Evolutionary conservation across 2,888 invertebrate species (phyloP).

Genomic region (Campoletis raptor): DNA sequence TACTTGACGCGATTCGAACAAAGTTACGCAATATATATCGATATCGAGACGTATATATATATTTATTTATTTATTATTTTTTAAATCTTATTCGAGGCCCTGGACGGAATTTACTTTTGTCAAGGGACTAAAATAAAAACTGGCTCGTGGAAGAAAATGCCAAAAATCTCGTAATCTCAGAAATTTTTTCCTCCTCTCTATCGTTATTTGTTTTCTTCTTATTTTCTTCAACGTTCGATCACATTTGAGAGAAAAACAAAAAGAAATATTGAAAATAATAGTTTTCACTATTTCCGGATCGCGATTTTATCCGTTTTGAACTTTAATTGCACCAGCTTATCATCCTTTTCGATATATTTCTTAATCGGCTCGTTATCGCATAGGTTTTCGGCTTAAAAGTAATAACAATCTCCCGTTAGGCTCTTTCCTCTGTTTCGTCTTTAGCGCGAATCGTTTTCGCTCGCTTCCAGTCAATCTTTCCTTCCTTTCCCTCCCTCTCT

Average conservation of each 20-base stretch:
- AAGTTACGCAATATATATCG: constrained; percentile 15
- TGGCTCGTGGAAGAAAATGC: constrained; percentile 6
- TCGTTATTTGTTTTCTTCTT: no score
- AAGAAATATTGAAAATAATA: constrained; percentile 20
- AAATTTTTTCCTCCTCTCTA: constrained; percentile 63
- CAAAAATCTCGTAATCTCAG: constrained; percentile 63
- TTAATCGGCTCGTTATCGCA: constrained; percentile 1
- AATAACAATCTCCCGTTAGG: not conserved
- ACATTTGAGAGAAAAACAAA: not conserved
- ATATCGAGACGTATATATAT: constrained; percentile 2
- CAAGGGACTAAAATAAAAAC: constrained; percentile 29
- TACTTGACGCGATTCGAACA: constrained; percentile 19
- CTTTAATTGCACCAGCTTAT: constrained; percentile 59
- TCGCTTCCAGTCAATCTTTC: constrained; percentile 1
- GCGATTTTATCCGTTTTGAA: constrained; percentile 28
- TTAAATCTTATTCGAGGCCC: constrained; percentile 61
- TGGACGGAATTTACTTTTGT: constrained; percentile 68
- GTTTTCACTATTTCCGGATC: constrained; percentile 28
- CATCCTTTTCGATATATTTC: constrained; percentile 18
- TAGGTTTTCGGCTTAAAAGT: not conserved
- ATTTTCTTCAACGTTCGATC: not conserved
- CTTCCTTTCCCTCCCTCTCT: not conserved
- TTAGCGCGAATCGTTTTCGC: not conserved
- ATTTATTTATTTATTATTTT: constrained; percentile 20
- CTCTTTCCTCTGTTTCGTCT: not conserved